Evolutionary conservation across 2,888 invertebrate genomes (phyloP), one percentile per base, ranked within the genome.

Genomic region (Lepidocyrtinus sp.): DNA sequence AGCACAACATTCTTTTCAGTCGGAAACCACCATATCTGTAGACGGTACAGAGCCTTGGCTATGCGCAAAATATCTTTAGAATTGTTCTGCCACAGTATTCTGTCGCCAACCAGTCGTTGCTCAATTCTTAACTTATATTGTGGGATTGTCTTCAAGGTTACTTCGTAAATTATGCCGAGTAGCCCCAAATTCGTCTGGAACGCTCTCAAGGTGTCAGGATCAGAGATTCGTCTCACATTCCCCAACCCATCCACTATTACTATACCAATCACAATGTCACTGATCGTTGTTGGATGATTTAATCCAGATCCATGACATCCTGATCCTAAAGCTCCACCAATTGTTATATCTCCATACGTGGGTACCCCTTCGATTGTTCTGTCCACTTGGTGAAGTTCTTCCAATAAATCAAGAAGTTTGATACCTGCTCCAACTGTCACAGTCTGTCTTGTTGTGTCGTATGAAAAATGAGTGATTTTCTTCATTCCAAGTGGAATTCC

Each of bases 1-100:
- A 76, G 5, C 7, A 82, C 73, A 12, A 82, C 80, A 3, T 45
- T 19, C 17, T 45, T 46, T 2, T 36, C n/a, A 7, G 69, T 46
- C 3, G 82, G 82, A 21, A 82, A 82, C 82, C 82, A 82, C 69
- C 68, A 82, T 19, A 82, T 62, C 27, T 79, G 76, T 45, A 80
- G 69, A 22, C 24, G 64, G 17, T 80, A 72, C 5, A 59, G 22
- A 0, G 27, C 26, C 24, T n/a, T 26, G 1, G 72, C 72, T 24
- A 46, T 50, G 1, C 24, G 2, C 1, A 68, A 5, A 12, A 72
- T 67, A 27, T 70, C 55, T 50, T 50, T 12, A 2, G 5, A 12
- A 2, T 50, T 50, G 2, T 50, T 12, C 36, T 12, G 36, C 5
- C 5, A 36, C 2, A 50, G 50, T n/a, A 50, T 12, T 50, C n/a